Base-by-base conservation (phyloP, 2,797 vertebrate species). In the Hylomyscus alleni region DNA sequence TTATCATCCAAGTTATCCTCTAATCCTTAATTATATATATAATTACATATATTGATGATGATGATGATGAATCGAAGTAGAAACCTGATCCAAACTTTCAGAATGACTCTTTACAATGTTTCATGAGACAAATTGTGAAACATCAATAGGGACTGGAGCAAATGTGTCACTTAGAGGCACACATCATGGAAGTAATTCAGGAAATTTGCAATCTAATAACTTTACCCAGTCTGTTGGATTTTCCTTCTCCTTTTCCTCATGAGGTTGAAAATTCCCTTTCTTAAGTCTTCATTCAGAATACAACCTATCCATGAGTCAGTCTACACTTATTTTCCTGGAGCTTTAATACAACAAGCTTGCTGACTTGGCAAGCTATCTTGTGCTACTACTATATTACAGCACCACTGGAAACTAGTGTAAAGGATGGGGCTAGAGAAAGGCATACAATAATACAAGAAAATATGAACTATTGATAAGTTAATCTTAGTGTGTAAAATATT, bases 1-100 rank as follows among this genome's bases (percentile, higher is more conserved):
- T 26, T 82, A 10, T 29, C 12, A 78, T 84, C 94, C 3, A 22
- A 67, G 20, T 17, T 77, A 78, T 58, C 22, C 75, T 77, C 20
- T 56, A 50, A 84, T 92, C 87, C 31, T 84, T 90, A 93, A 69
- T 87, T 62, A 62, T 29, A 29, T 62, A 62, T 62, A 62, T 29
- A 26, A 7, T 58, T 58, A 20, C 22, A 60, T 24, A 65, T 31
- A 65, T 31, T 5, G 3, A 65, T 65, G 19, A 37, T 19, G 69
- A 10, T 20, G 69, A 22, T 40, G 20, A 40, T 11, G 24, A 29
- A 29, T 2, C 20, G 10, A 85, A 89, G 40, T 44, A 93, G 1
- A 97, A 90, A 44, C 1, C 5, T 95, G 19, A 44, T 85, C 2
- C 69, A 94, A 89, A 89, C 2, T n/a, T 60, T 10, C 37, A 82